phyloP scores from a whole-genome alignment of 2,797 vertebrate genomes.

The Columba guinea region DNA sequence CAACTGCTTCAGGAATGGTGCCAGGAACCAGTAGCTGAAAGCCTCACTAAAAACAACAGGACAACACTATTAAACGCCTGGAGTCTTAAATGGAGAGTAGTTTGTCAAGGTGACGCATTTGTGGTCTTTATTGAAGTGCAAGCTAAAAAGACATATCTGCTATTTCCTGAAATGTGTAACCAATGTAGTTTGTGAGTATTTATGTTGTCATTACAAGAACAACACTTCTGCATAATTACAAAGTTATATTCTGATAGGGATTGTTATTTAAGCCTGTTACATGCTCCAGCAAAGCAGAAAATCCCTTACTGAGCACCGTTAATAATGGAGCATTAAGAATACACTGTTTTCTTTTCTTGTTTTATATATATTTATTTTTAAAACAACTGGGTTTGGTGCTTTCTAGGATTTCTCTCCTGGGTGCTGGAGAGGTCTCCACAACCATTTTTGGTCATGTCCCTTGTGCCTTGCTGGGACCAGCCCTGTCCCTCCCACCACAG shows the following conservation, averaged over 20 bases:
- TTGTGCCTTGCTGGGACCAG: not conserved
- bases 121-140: not conserved
- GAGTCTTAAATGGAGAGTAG: not conserved
- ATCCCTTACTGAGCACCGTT: conserved; percentile 52
- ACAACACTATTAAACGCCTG: not conserved
- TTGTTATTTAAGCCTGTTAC: conserved; percentile 55
- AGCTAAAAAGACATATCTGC: not conserved
- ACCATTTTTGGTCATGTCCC: not conserved
- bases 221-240: conserved; percentile 33
- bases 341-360: conserved; percentile 30
- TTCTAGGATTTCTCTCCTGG: not conserved
- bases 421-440: not conserved
- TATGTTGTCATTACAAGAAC: not conserved
- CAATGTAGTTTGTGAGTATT: not conserved
- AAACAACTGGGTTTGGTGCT: not conserved
- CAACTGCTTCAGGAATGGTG: not conserved
- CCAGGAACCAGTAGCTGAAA: conserved; percentile 9
- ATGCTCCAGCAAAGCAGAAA: conserved; percentile 63
- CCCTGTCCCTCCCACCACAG: not conserved
- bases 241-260: conserved; percentile 18
- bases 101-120: not conserved
- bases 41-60: not conserved
- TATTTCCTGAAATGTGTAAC: not conserved
- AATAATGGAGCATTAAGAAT: conserved; percentile 55
- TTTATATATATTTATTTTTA: conserved; percentile 31